Evolutionary conservation across 2,113 vertebrate genomes (phyloP).

Genomic region (Conger conger): DNA sequence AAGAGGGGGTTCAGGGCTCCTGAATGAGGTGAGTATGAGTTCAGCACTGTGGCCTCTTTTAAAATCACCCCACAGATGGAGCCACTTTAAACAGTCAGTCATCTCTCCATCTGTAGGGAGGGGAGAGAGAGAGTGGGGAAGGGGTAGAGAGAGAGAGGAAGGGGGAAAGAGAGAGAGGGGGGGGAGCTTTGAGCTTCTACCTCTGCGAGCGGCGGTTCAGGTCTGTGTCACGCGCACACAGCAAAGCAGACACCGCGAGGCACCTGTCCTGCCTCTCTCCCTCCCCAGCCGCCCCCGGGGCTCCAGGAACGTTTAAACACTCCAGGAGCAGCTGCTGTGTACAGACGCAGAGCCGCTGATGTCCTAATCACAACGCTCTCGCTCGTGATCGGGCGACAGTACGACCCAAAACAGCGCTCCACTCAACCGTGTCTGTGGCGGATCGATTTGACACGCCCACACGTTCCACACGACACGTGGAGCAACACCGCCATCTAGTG

Average conservation of each 20-base stretch:
- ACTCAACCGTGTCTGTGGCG: neutral
- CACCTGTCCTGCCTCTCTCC: neutral
- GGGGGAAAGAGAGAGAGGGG: neutral
- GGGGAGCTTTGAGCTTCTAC: neutral
- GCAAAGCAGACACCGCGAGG: neutral
- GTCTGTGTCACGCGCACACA: neutral
- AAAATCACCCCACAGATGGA: neutral
- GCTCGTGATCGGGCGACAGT: neutral
- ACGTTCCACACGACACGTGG: constrained; percentile 25
- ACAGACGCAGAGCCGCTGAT: constrained; percentile 53
- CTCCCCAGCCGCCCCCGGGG: neutral
- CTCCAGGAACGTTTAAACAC: constrained; percentile 19
- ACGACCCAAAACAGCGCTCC: neutral
- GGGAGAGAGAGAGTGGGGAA: neutral
- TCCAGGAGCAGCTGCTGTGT: constrained; percentile 59
- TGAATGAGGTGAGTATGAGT: too few species aligned
- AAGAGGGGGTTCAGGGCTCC: too few species aligned
- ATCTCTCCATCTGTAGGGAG: neutral
- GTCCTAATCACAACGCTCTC: constrained; percentile 51
- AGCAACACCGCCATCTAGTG: constrained; percentile 59
- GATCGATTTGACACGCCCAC: neutral
- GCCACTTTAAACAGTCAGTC: neutral
- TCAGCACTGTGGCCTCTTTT: too few species aligned
- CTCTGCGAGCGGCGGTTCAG: neutral
- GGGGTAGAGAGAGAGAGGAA: neutral